Evolutionary conservation across 1,140 invertebrate genomes (phyloP).

Genomic region (Homalodisca vitripennis): DNA sequence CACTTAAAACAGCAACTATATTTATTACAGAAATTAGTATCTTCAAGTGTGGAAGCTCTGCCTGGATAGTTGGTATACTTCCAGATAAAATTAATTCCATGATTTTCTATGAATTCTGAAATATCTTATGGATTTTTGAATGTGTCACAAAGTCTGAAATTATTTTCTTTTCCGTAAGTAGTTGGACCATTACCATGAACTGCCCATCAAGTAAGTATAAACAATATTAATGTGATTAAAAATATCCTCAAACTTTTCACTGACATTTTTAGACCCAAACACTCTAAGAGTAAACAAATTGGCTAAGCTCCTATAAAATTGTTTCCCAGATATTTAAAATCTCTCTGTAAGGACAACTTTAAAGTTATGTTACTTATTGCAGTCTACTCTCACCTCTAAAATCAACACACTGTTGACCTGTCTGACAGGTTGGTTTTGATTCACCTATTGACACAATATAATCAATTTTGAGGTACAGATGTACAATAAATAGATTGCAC

Average conservation of each 20-base stretch:
- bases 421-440: too few species aligned
- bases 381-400: too few species aligned
- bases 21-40: constrained; percentile 6
- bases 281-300: background rate
- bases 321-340: background rate
- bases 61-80: background rate
- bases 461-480: too few species aligned
- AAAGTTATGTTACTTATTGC: too few species aligned
- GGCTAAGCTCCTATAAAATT: background rate
- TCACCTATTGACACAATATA: too few species aligned
- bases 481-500: too few species aligned
- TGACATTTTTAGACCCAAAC: background rate
- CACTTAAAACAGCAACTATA: constrained; percentile 8
- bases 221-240: too few species aligned
- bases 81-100: background rate
- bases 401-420: too few species aligned
- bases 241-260: background rate
- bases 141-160: background rate
- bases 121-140: background rate
- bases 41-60: background rate
- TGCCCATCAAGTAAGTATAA: too few species aligned
- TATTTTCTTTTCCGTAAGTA: background rate
- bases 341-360: too few species aligned
- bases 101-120: background rate
- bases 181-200: too few species aligned